These are phyloP conservation scores for Isotomurus palustris DNA, from an alignment of 2,888 invertebrate genomes.

Conservation along the genomic window DNA sequence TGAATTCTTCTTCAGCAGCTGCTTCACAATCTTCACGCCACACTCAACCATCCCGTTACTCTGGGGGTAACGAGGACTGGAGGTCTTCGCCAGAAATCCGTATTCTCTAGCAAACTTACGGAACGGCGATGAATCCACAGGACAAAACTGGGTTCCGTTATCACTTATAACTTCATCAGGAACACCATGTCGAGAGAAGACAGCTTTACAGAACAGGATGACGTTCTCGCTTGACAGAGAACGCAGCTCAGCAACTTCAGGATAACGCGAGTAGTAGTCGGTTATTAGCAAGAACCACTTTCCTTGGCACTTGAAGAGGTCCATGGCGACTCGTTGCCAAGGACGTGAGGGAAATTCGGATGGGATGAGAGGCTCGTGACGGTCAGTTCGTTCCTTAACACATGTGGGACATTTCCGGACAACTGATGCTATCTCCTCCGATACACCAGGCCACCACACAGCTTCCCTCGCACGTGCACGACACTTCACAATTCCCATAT, in stretches of 20 bases:
- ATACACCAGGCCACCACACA: slow-evolving; percentile 43
- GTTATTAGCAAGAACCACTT: slow-evolving; percentile 38
- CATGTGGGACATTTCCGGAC: slow-evolving; percentile 32
- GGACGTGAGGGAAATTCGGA: slow-evolving; percentile 35
- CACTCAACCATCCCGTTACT: slow-evolving; percentile 42
- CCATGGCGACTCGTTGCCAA: slow-evolving; percentile 45
- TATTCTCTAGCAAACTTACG: slow-evolving; percentile 35
- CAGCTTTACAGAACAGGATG: slow-evolving; percentile 20
- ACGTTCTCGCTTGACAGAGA: slow-evolving; percentile 5
- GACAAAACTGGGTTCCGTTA: too few relatives aligned
- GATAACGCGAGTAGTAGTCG: slow-evolving; percentile 37
- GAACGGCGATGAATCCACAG: slow-evolving; percentile 18
- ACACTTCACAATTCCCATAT: slow-evolving; percentile 45
- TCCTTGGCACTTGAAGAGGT: slow-evolving; percentile 35
- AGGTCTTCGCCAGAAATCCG: slow-evolving; percentile 34
- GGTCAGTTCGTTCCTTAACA: slow-evolving; percentile 18
- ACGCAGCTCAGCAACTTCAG: not conserved
- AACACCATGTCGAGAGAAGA: slow-evolving; percentile 43
- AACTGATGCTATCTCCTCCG: slow-evolving; percentile 25
- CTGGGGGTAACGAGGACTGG: slow-evolving; percentile 39
- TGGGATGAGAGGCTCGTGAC: slow-evolving; percentile 35
- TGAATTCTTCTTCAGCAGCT: slow-evolving; percentile 40
- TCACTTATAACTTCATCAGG: slow-evolving; percentile 43
- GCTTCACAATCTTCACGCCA: slow-evolving; percentile 41
- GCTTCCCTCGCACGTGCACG: slow-evolving; percentile 39